Conservation (phyloP, 2,888 invertebrate genomes). For the Tenodera sinensis region DNA sequence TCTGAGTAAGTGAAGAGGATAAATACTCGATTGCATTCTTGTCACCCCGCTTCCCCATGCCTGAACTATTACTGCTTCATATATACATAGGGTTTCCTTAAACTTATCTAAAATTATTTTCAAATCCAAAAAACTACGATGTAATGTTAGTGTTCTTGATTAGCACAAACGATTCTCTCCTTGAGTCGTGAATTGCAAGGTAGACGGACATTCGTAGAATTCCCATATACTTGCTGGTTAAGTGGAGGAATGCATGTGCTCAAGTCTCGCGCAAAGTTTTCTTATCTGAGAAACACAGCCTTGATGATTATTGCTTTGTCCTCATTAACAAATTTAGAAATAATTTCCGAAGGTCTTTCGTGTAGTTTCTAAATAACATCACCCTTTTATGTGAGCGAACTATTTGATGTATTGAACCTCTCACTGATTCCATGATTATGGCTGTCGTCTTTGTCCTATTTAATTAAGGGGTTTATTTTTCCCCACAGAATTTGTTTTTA, state of each 20-base stretch:
- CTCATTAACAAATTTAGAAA: not conserved
- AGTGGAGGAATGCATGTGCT: not conserved
- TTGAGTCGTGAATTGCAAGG: not conserved
- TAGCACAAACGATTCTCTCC: not conserved
- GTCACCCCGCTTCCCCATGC: too few relatives aligned
- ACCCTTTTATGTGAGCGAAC: not conserved
- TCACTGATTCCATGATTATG: not conserved
- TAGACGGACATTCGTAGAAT: not conserved
- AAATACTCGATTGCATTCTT: too few relatives aligned
- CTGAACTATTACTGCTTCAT: too few relatives aligned
- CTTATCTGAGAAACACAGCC: not conserved
- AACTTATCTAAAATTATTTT: not conserved
- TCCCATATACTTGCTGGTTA: not conserved
- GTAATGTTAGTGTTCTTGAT: not conserved
- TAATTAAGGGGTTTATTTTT: not conserved
- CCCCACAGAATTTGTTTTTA: too few relatives aligned
- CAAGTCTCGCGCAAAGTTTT: not conserved
- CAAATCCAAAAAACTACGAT: not conserved
- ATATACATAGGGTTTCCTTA: too few relatives aligned
- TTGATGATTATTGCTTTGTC: not conserved
- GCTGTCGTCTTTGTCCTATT: not conserved
- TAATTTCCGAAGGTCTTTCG: not conserved
- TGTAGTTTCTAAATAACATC: not conserved
- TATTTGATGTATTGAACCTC: not conserved
- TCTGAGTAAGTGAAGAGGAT: too few relatives aligned